Percentiles rank a stretch among this genome's conserved stretches.
These are phyloP conservation scores for Brenthis daphne DNA, from an alignment of 2,888 invertebrate species.

Conservation along the genomic window DNA sequence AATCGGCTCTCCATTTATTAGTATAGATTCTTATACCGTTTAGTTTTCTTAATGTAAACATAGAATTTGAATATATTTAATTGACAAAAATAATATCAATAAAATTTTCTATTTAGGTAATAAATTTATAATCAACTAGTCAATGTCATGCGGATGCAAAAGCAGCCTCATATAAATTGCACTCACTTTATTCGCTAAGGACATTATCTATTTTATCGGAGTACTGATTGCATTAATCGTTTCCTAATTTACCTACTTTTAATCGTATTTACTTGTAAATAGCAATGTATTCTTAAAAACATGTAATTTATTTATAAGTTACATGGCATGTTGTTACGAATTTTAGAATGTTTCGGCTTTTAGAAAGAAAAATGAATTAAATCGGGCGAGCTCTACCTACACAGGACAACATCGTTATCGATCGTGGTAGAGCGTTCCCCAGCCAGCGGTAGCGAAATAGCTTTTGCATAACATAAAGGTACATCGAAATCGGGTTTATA, in stretches of 20 bases:
- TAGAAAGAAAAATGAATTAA: conserved; percentile 34
- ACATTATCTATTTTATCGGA: conserved; percentile 39
- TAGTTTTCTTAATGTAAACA: no score
- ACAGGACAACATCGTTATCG: conserved; percentile 77
- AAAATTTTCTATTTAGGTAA: no score
- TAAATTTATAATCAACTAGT: conserved; percentile 7
- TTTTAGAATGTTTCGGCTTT: conserved; percentile 13
- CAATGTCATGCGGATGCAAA: not conserved
- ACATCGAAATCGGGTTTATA: conserved; percentile 36
- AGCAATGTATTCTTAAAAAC: not conserved
- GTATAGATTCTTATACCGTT: no score
- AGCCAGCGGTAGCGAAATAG: conserved; percentile 53
- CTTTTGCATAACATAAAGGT: conserved; percentile 59
- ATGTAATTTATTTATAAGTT: not conserved
- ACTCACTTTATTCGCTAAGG: conserved; percentile 17
- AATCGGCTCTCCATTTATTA: no score
- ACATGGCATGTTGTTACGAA: not conserved
- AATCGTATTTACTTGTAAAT: conserved; percentile 11
- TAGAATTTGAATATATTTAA: no score
- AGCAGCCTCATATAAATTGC: conserved; percentile 19
- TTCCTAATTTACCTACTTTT: conserved; percentile 22
- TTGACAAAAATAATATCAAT: no score
- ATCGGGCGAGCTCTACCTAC: conserved; percentile 48
- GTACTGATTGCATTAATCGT: conserved; percentile 34
- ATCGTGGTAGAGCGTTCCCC: conserved; percentile 67